Evolutionary conservation across 2,797 vertebrate genomes (phyloP).

Genomic region (Adelosebastes latens): DNA sequence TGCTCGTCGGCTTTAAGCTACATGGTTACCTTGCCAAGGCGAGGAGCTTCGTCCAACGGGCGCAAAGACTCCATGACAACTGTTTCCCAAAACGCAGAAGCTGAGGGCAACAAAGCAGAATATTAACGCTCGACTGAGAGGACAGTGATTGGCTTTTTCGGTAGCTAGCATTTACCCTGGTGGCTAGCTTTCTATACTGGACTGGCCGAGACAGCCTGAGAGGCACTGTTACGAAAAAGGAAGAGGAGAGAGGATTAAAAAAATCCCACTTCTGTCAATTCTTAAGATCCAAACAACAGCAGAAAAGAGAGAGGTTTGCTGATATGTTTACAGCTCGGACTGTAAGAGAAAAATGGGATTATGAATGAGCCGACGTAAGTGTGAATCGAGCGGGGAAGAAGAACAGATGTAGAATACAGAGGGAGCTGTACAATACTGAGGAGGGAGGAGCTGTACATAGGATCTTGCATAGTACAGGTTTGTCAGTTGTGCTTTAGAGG

Average conservation of each 20-base stretch:
- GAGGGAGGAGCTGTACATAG: constrained; percentile 51
- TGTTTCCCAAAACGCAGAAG: constrained; percentile 11
- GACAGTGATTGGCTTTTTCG: constrained; percentile 53
- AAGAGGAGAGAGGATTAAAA: background rate
- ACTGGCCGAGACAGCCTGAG: constrained; percentile 68
- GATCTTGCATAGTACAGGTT: constrained; percentile 86
- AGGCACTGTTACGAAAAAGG: constrained; percentile 69
- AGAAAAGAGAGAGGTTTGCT: background rate
- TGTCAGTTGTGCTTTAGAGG: constrained; percentile 84
- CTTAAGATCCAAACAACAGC: constrained; percentile 20
- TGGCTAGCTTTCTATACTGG: constrained; percentile 55
- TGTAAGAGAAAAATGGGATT: background rate
- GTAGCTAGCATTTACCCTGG: constrained; percentile 51
- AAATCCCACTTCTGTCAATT: constrained; percentile 12
- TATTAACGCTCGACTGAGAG: constrained; percentile 19
- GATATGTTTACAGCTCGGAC: constrained; percentile 30
- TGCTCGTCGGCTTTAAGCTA: constrained; percentile 49
- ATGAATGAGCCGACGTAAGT: background rate
- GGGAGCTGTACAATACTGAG: constrained; percentile 58
- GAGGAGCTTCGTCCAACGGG: background rate
- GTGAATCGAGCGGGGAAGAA: background rate
- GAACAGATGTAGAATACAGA: constrained; percentile 8
- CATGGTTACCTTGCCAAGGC: constrained; percentile 31
- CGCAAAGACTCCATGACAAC: background rate
- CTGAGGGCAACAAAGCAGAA: constrained; percentile 33